Evolutionary conservation across 2,113 vertebrate species (phyloP).

Genomic region (Regulus satrapa): DNA sequence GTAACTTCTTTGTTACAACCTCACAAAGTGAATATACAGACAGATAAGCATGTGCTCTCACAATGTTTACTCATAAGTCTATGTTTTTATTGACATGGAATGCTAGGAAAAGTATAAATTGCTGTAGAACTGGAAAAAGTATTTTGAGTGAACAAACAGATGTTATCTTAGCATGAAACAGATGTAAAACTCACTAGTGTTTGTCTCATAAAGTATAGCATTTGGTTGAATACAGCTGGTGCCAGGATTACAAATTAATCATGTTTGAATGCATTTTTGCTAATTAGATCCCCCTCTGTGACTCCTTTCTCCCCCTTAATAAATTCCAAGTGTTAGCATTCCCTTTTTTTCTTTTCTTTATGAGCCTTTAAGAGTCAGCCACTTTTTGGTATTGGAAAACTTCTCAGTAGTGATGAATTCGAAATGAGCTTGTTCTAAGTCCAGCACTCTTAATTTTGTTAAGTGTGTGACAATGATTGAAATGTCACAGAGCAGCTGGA

Average conservation of each 20-base stretch:
- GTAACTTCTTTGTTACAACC: not conserved
- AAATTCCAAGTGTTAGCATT: slow-evolving; percentile 47
- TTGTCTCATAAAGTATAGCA: slow-evolving; percentile 76
- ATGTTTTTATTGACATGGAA: not conserved
- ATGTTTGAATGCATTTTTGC: slow-evolving; percentile 77
- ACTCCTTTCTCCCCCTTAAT: slow-evolving; percentile 16
- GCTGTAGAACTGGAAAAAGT: slow-evolving; percentile 62
- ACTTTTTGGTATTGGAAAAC: not conserved
- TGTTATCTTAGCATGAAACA: slow-evolving; percentile 78
- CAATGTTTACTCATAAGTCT: not conserved
- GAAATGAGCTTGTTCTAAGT: not conserved
- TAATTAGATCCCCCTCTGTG: slow-evolving; percentile 69
- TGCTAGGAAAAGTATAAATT: slow-evolving; percentile 64
- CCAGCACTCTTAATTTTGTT: not conserved
- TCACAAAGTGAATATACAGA: not conserved
- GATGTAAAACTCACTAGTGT: slow-evolving; percentile 75
- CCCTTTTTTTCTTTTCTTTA: not conserved
- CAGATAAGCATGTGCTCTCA: not conserved
- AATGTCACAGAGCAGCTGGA: not conserved
- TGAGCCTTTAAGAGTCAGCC: not conserved
- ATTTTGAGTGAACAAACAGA: slow-evolving; percentile 65
- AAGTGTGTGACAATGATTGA: not conserved
- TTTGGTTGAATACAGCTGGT: slow-evolving; percentile 79
- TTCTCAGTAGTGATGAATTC: not conserved
- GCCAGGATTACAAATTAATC: slow-evolving; percentile 76